Base-by-base conservation (phyloP, 2,797 vertebrate genomes). In the Gastrophryne carolinensis region DNA sequence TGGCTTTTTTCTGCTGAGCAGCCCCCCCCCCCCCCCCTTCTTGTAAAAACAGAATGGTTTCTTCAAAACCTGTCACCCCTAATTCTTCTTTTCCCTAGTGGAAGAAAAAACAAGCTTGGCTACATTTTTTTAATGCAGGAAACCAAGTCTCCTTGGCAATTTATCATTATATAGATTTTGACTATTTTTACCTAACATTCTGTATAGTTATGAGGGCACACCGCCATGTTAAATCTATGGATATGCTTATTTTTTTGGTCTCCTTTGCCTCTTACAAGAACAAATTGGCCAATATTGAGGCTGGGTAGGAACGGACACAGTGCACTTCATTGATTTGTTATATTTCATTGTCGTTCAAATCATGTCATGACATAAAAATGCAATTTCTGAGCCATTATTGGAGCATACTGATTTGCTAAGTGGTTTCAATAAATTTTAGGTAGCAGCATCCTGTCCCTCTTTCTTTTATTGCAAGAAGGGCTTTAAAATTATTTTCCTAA, bases 361-460 rank as follows among this genome's bases (percentile, higher is more conserved):
- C 75, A 71, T 64, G 34, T 52, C 24, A 3, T 78, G 75, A 71
- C 67, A 78, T 78, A 72, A 78, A 78, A 78, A 72, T 56, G 69
- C 67, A 58, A 78, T 78, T 78, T 78, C 75, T 72, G 39, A 78
- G 75, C 68, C 75, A 72, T 78, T 78, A 78, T 78, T 57, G 52
- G 52, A 65, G 39, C 41, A 39, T 57, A 72, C 52, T 50, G 52
- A 72, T 72, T 65, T 52, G 67, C 69, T 78, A 78, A 78, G 67
- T 78, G 75, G 52, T 57, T 56, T 30, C 67, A 58, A 78, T 78
- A 78, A 78, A 78, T 78, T 65, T 44, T 50, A 19, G 29, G n/a
- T 37, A 17, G 24, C 56, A 56, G 37, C 27, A 39, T 76, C 23
- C 35, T 11, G 1, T 19, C 30, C 54, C 64, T 15, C 30, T 67